Evolutionary conservation across 2,113 vertebrate genomes (phyloP).

Genomic region (Lophius piscatorius): DNA sequence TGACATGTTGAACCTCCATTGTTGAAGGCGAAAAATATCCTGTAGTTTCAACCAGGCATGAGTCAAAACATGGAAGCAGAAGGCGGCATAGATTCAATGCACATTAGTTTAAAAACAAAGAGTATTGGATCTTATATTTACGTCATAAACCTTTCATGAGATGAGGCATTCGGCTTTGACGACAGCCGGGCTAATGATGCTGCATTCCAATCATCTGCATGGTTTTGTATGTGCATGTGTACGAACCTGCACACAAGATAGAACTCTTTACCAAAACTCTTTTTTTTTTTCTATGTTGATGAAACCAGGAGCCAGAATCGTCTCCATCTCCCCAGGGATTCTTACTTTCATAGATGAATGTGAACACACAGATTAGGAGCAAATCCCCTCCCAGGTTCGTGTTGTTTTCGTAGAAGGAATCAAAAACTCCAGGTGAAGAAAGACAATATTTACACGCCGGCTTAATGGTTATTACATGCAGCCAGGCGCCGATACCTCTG

Average conservation of each 20-base stretch:
- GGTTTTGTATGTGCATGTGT: conserved; percentile 9
- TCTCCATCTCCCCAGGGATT: conserved; percentile 13
- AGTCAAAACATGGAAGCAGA: too few relatives aligned
- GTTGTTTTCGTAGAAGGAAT: conserved; percentile 12
- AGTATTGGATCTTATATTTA: too few relatives aligned
- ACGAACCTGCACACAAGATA: conserved; percentile 21
- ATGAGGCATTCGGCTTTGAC: conserved; percentile 30
- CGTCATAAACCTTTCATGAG: too few relatives aligned
- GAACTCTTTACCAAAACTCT: not conserved
- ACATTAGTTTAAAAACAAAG: too few relatives aligned
- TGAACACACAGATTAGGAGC: not conserved
- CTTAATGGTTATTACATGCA: conserved; percentile 37
- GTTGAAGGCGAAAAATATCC: too few relatives aligned
- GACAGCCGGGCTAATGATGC: conserved; percentile 24
- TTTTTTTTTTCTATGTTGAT: conserved; percentile 3
- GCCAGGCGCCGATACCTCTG: conserved; percentile 21
- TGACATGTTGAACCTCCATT: too few relatives aligned
- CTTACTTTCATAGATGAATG: not conserved
- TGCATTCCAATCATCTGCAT: conserved; percentile 33
- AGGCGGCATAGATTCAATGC: too few relatives aligned
- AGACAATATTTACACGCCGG: conserved; percentile 43
- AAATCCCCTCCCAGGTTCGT: conserved; percentile 2
- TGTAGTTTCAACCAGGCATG: too few relatives aligned
- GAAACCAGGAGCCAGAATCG: conserved; percentile 40
- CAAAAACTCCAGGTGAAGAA: conserved; percentile 32